Evolutionary conservation across 2,888 invertebrate species (phyloP), one percentile per base, ranked within the genome.

Genomic region (Bibio marci): DNA sequence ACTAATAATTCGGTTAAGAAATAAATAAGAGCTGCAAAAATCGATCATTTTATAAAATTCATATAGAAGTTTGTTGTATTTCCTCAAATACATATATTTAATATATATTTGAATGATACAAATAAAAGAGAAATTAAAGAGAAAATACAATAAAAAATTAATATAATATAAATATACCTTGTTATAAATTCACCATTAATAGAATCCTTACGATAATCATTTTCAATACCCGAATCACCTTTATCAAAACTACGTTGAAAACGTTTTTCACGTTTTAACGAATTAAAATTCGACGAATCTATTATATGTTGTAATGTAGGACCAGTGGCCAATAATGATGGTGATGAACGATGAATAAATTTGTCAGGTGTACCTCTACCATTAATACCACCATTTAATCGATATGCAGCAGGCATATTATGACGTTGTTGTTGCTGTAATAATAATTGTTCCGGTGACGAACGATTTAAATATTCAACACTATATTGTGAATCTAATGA

Each of bases 181-280:
- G 54, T 53, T 40, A 51, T 55, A 18, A 71, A 55, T 42, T 72
- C 72, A 14, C 68, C 68, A 48, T 66, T 71, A 41, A 58, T 58
- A 1, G 79, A 78, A 49, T 80, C 80, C 45, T 80, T 70, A 38
- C 80, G 69, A 50, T 79, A 79, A 56, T 83, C 82, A 47, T 82
- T 81, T 52, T 82, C 82, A 45, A 82, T 82, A 1, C 83, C 82
- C 0, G 82, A 83, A 60, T 83, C 82, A 3, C 55, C 72, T 62
- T 54, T 73, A 62, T 49, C 71, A 59, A 62, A 62, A 45, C 61
- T 62, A 22, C 59, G 51, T 45, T 62, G 62, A 44, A 60, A 59
- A 39, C 56, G 46, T 41, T 60, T 60, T 41, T 70, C 71, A 22
- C 68, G 65, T 13, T 35, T 25, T 6, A 35, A 18, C 8, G 22